phyloP scores from a whole-genome alignment of 2,888 invertebrate species.

The Parasteatoda lunata region DNA sequence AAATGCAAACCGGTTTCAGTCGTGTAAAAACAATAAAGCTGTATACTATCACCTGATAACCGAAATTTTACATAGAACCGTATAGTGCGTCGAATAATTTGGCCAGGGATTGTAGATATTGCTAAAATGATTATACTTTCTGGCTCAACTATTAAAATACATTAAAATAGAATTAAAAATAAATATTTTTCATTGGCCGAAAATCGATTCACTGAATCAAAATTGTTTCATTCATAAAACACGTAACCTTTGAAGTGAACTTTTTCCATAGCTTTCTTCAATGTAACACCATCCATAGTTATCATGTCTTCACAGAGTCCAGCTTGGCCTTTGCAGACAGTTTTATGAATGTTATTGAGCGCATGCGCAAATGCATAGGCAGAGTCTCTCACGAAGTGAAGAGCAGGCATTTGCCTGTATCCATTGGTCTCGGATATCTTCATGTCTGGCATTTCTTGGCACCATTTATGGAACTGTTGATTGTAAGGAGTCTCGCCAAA shows the following conservation, averaged over 20 bases:
- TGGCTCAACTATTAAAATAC: too few relatives aligned
- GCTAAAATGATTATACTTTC: too few relatives aligned
- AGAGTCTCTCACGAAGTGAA: conserved; percentile 78
- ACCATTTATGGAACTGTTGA: conserved; percentile 64
- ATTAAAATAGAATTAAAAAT: too few relatives aligned
- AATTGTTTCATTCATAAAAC: too few relatives aligned
- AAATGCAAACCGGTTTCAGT: too few relatives aligned
- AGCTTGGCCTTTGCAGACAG: conserved; percentile 73
- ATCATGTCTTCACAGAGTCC: conserved; percentile 76
- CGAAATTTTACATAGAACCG: too few relatives aligned
- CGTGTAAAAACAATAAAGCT: too few relatives aligned
- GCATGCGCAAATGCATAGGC: conserved; percentile 78
- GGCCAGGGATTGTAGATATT: too few relatives aligned
- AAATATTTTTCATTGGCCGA: too few relatives aligned
- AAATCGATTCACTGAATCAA: too few relatives aligned
- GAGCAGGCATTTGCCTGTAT: conserved; percentile 76
- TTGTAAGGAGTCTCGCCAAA: conserved; percentile 58
- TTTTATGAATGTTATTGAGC: conserved; percentile 75
- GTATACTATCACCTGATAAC: too few relatives aligned
- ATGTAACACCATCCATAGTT: conserved; percentile 74
- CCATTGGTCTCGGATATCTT: conserved; percentile 65
- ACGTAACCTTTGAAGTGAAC: conserved; percentile 77
- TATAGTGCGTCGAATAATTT: too few relatives aligned
- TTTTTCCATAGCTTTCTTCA: conserved; percentile 75
- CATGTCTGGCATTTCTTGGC: conserved; percentile 36